Conservation (phyloP, 2,113 vertebrate genomes). For the Lepus americanus region DNA sequence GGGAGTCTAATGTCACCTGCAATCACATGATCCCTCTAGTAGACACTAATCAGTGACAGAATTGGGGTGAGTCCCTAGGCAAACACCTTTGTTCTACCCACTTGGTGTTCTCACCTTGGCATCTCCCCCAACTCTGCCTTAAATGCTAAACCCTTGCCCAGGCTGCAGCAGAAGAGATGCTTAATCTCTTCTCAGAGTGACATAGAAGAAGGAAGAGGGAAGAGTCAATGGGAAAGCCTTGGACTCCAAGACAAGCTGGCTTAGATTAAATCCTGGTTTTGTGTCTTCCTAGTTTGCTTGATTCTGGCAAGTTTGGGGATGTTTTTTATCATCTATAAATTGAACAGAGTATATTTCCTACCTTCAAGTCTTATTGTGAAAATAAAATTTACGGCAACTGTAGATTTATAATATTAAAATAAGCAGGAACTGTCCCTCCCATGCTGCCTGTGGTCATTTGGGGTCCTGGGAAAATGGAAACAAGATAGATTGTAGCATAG, state of each 20-base stretch:
- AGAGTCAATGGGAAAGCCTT: background rate
- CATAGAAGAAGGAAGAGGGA: background rate
- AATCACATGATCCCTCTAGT: background rate
- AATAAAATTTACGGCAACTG: constrained; percentile 4
- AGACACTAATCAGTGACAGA: background rate
- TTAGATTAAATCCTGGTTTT: background rate
- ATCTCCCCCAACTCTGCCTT: background rate
- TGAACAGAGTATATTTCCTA: constrained; percentile 4
- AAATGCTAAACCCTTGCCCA: background rate
- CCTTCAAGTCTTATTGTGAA: background rate
- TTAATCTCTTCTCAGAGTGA: too few relatives aligned
- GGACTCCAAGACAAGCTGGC: background rate
- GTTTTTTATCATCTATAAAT: constrained; percentile 56
- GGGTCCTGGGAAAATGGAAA: background rate
- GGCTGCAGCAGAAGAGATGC: background rate
- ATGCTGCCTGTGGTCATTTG: background rate
- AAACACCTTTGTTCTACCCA: background rate
- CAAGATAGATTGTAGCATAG: background rate
- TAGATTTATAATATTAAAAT: background rate
- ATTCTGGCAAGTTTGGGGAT: background rate
- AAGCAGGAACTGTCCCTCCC: background rate
- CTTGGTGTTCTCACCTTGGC: background rate
- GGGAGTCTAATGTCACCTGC: background rate
- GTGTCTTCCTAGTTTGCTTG: background rate
- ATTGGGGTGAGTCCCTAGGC: background rate